Evolutionary conservation across 2,888 invertebrate species (phyloP).

Genomic region (Melanostoma scalare): DNA sequence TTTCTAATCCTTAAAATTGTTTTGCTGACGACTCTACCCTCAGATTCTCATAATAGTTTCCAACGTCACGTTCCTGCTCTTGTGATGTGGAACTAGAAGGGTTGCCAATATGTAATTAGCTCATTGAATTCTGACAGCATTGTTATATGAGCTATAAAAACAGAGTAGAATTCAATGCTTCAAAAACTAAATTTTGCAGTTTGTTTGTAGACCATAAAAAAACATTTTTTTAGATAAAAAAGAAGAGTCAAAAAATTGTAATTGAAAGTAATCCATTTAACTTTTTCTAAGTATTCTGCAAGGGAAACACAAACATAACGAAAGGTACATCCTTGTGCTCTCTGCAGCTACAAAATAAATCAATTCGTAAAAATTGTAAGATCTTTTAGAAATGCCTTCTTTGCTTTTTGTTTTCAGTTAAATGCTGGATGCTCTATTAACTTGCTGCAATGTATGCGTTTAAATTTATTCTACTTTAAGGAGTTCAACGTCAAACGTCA

Average conservation of each 20-base stretch:
- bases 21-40: too few relatives aligned
- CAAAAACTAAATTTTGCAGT: slow-evolving; percentile 33
- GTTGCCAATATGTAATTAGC: too few relatives aligned
- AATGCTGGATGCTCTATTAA: slow-evolving; percentile 35
- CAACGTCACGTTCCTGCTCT: too few relatives aligned
- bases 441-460: slow-evolving; percentile 23
- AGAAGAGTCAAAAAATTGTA: slow-evolving; percentile 20
- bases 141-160: too few relatives aligned
- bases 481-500: slow-evolving; percentile 98
- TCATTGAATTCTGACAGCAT: too few relatives aligned
- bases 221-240: slow-evolving; percentile 35
- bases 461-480: slow-evolving; percentile 89
- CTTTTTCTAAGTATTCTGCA: slow-evolving; percentile 38
- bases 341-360: slow-evolving; percentile 42
- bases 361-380: slow-evolving; percentile 44
- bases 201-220: slow-evolving; percentile 48
- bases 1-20: too few relatives aligned
- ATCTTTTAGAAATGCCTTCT: slow-evolving; percentile 46
- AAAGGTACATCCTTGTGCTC: not conserved
- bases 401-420: slow-evolving; percentile 10
- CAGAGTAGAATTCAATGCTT: too few relatives aligned
- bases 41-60: too few relatives aligned
- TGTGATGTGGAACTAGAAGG: too few relatives aligned
- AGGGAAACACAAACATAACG: slow-evolving; percentile 8
- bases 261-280: slow-evolving; percentile 46